Base-by-base conservation (phyloP, 1,140 invertebrate species). In the Zaprionus kolodkinae region DNA sequence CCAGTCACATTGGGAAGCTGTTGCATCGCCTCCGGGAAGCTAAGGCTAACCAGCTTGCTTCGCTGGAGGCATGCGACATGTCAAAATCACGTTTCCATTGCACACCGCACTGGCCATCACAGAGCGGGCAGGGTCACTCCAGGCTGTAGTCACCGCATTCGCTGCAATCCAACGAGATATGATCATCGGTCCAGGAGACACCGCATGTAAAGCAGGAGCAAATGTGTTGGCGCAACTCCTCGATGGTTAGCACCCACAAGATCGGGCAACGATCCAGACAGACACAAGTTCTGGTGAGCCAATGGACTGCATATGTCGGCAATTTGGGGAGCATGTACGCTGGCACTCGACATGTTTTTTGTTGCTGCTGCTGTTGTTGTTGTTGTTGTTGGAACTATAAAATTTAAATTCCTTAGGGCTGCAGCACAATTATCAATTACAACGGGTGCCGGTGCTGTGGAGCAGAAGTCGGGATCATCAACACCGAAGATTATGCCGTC, bases 131-230 rank as follows among this genome's bases (percentile, higher is more conserved):
- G 4, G 96, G 96, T 76, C 96, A 93, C 70, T 95, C 93, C 74
- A 97, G 93, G 35, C 96, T 95, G 82, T 97, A 97, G 54, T 96
- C 96, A 40, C 96, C 97, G 91, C 97, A 97, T 92, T 97, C 97
- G 36, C 94, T 93, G 92, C 96, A 97, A 90, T 96, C 96, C 9
- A 96, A 92, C 6, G 96, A 96, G 13, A 96, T 95, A 82, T 97
- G 96, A 67, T 96, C 94, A 79, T 97, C 95, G 76, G 94, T 94
- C 97, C 97, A 97, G 79, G 95, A 96, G 3, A 97, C 96, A 25
- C 96, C 96, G 93, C 96, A 97, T 92, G 95, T 96, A 91, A 96
- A 96, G 90, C 96, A 96, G 57, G 95, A 96, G 65, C 92, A 91
- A 72, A 96, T 93, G 78, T 96, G 95, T 45, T 94, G 94, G 57